phyloP scores from a whole-genome alignment of 2,797 vertebrate genomes.

The Falco rusticolus region DNA sequence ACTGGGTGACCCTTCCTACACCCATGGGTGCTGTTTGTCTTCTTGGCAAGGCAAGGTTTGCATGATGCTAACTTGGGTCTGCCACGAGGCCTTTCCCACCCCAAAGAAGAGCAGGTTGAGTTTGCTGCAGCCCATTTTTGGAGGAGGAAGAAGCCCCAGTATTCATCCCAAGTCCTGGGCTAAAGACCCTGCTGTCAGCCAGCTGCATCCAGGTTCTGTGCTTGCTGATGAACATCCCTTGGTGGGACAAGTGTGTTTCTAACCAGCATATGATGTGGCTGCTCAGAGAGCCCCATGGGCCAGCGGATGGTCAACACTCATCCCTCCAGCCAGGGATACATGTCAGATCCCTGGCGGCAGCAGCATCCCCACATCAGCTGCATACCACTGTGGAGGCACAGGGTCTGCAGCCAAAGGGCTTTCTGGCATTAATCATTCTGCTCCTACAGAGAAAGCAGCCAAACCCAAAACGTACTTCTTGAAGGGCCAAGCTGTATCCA shows the following conservation, averaged over 20 bases:
- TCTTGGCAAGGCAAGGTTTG: neutral
- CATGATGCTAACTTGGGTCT: neutral
- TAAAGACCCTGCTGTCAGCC: neutral
- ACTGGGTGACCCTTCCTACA: neutral
- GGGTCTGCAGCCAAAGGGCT: neutral
- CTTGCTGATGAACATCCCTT: neutral
- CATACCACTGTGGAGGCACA: neutral
- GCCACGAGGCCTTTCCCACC: neutral
- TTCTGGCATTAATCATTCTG: neutral
- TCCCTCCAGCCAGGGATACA: fast-evolving
- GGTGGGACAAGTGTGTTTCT: neutral
- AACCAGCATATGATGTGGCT: fast-evolving
- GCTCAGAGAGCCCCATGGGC: neutral
- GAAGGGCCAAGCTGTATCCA: neutral
- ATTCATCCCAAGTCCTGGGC: neutral
- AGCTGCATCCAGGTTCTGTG: neutral
- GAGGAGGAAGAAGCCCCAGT: neutral
- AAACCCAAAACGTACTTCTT: neutral
- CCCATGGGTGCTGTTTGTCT: neutral
- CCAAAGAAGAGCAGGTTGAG: neutral
- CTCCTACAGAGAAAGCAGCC: neutral
- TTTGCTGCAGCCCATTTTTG: neutral
- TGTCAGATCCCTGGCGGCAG: neutral
- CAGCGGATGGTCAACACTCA: fast-evolving
- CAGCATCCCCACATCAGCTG: neutral